A percentile compares a stretch with the other conserved stretches of the same genome.
phyloP scores from a whole-genome alignment of 2,888 invertebrate genomes.

The Nymphalis polychloros region DNA sequence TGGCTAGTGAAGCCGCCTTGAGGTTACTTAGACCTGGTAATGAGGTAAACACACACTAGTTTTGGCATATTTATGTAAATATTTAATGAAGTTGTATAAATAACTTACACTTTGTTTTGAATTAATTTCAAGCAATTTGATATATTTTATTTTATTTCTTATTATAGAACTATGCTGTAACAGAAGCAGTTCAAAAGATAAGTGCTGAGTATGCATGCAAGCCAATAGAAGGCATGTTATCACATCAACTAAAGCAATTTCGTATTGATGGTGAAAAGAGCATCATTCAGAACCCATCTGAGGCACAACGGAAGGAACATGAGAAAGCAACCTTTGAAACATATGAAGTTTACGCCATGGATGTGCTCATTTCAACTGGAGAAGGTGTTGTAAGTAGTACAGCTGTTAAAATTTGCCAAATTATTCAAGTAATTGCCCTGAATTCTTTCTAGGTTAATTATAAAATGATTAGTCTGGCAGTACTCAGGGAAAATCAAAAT shows the following conservation, averaged over 20 bases:
- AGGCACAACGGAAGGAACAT: slow-evolving; percentile 97
- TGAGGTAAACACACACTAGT: slow-evolving; percentile 81
- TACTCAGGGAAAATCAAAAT: slow-evolving; percentile 44
- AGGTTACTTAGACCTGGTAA: slow-evolving; percentile 94
- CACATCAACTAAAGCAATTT: slow-evolving; percentile 97
- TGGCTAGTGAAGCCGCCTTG: slow-evolving; percentile 97
- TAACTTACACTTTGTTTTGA: no score
- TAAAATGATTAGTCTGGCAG: slow-evolving; percentile 38
- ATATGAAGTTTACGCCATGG: slow-evolving; percentile 99
- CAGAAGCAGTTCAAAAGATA: slow-evolving; percentile 95
- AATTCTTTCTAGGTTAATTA: slow-evolving; percentile 47
- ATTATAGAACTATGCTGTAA: slow-evolving; percentile 91
- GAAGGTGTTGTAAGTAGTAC: slow-evolving; percentile 89
- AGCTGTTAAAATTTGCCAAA: slow-evolving; percentile 24
- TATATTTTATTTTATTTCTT: slow-evolving; percentile 18
- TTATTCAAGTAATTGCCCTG: slow-evolving; percentile 37
- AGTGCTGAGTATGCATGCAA: slow-evolving; percentile 97
- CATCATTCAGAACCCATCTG: slow-evolving; percentile 93
- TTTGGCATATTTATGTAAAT: no score
- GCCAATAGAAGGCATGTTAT: slow-evolving; percentile 97
- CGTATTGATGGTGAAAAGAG: slow-evolving; percentile 98
- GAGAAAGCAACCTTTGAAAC: slow-evolving; percentile 97
- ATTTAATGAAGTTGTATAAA: no score
- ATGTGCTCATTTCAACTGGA: slow-evolving; percentile 97
- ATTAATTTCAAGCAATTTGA: background rate